A percentile compares a stretch with the other conserved stretches of the same genome.
phyloP scores from a whole-genome alignment of 2,113 vertebrate species.

The Cyanoramphus novaezelandiae region DNA sequence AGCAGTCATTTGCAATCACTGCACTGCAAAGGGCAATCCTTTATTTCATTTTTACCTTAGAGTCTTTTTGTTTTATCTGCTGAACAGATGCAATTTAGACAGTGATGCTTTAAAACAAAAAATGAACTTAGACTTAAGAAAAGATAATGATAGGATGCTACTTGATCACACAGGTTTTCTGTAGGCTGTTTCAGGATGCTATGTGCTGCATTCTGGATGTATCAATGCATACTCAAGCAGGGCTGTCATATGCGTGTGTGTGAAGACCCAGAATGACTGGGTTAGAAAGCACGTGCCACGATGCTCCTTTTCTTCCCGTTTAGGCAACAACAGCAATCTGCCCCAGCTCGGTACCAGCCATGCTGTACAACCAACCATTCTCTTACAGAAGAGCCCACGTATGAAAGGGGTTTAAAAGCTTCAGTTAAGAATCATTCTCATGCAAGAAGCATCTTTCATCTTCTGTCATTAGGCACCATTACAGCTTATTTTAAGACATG shows the following conservation, averaged over 20 bases:
- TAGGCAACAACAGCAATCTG: background rate
- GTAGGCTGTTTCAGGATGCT: background rate
- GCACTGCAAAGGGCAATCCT: background rate
- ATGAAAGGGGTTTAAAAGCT: background rate
- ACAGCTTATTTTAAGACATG: background rate
- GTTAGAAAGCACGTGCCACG: background rate
- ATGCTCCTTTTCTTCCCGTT: background rate
- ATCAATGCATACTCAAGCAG: background rate
- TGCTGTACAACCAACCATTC: background rate
- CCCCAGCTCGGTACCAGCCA: background rate
- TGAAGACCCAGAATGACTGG: background rate
- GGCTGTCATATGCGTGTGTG: fast-evolving
- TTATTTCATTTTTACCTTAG: background rate
- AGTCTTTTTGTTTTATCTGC: background rate
- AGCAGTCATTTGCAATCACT: background rate
- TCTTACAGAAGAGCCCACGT: fast-evolving
- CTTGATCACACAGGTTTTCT: background rate
- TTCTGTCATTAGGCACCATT: background rate
- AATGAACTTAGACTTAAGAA: background rate
- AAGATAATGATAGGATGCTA: background rate
- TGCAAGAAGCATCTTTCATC: background rate
- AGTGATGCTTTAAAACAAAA: background rate
- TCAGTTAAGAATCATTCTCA: background rate
- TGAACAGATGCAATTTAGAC: background rate
- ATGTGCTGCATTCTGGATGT: fast-evolving